These are phyloP conservation scores for Philotrypesis tridentata DNA, from an alignment of 1,140 invertebrate genomes.

Conservation along the genomic window DNA sequence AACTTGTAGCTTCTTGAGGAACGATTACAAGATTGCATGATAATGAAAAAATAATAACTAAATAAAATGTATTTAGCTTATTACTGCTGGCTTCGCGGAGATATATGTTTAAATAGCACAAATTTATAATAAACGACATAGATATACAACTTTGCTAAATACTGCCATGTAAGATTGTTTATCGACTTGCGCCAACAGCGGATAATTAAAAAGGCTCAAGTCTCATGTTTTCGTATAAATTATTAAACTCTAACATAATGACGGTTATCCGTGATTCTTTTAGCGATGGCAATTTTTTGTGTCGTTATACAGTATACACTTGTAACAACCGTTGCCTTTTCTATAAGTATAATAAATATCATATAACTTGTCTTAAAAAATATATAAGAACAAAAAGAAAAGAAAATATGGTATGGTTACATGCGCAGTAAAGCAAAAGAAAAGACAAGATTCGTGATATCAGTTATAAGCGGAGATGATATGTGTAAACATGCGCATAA, in stretches of 20 bases:
- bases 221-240: constrained; percentile 39
- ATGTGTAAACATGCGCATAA: constrained; percentile 6
- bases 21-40: constrained; percentile 28
- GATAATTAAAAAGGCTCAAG: not conserved
- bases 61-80: constrained; percentile 29
- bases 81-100: constrained; percentile 17
- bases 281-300: constrained; percentile 42
- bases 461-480: constrained; percentile 23
- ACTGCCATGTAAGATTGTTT: constrained; percentile 50
- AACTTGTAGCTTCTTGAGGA: constrained; percentile 13
- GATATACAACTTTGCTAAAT: constrained; percentile 39
- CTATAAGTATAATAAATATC: constrained; percentile 53
- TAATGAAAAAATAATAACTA: constrained; percentile 7
- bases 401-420: not conserved
- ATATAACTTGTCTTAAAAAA: constrained; percentile 41
- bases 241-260: constrained; percentile 36
- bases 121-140: constrained; percentile 44
- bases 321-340: constrained; percentile 60
- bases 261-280: constrained; percentile 7
- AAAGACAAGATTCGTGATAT: constrained; percentile 41
- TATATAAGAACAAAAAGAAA: not conserved
- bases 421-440: constrained; percentile 10
- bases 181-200: constrained; percentile 19
- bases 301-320: constrained; percentile 50
- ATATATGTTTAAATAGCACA: constrained; percentile 28